Base-by-base conservation (phyloP, 2,113 vertebrate species). In the Pogonocichla stellata region DNA sequence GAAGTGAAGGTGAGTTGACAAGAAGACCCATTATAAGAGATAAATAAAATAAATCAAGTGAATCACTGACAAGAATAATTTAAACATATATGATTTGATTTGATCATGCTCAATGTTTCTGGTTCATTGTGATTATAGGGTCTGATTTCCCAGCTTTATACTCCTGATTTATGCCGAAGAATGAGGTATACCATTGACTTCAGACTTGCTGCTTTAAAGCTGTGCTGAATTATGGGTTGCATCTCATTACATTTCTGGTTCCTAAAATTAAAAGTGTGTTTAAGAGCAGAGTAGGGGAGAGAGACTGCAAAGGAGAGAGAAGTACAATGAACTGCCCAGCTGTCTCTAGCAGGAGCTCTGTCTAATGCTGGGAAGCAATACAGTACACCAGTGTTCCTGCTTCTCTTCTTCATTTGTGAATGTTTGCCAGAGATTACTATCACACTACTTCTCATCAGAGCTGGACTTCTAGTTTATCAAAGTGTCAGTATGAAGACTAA, bases 361-460 rank as follows among this genome's bases (percentile, higher is more conserved):
- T 73, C 57, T 62, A 51, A 64, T 62, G 22, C 61, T 93, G 66
- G 56, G 87, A 73, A 94, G 42, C 79, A 92, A 53, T 90, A 48
- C 42, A 33, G 80, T 87, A 71, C 69, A 81, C 40, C 29, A 13
- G 50, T 89, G 73, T 80, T 80, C 87, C 61, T 72, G 12, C 40
- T 61, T 50, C 43, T 50, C 40, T 25, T 60, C 69, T 87, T 85
- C 28, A 45, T 94, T 94, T 95, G 54, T 57, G 64, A 92, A 74
- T 83, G 60, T 96, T 97, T 97, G 92, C 75, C 88, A 91, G 88
- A 96, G 97, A 96, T 97, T 83, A 86, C 94, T 92, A 96, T 95
- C 94, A 69, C 12, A 26, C 81, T 78, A 14, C 94, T 97, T 98
- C 97, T 97, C 86, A 28, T 51, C 90, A 78, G 90, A 75, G 80